Conservation (phyloP, 2,113 vertebrate species). For the Aix galericulata region DNA sequence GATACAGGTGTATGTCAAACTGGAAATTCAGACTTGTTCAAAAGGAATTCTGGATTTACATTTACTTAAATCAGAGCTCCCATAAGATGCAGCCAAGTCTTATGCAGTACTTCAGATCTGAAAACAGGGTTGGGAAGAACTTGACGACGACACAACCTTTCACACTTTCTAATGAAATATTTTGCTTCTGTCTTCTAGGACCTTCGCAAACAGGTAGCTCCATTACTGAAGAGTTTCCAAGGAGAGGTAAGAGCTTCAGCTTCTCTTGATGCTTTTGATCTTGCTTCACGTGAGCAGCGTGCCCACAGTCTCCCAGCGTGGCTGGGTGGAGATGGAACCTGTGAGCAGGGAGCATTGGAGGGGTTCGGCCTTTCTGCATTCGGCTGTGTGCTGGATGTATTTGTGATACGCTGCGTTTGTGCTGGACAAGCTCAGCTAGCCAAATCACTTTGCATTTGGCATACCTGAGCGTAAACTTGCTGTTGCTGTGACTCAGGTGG, state of each 20-base stretch:
- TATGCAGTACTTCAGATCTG: not conserved
- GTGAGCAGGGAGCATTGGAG: not conserved
- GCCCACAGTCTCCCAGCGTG: not conserved
- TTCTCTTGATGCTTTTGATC: not conserved
- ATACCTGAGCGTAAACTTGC: not conserved
- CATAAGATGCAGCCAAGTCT: not conserved
- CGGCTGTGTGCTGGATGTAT: not conserved
- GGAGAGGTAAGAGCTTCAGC: conserved; percentile 88
- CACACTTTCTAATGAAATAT: not conserved
- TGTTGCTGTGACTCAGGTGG: not conserved
- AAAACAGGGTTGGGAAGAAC: not conserved
- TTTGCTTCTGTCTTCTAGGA: conserved; percentile 82
- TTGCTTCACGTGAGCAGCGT: not conserved
- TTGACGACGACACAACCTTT: not conserved
- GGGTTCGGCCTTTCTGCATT: not conserved
- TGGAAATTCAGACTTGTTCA: not conserved
- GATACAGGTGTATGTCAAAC: not conserved
- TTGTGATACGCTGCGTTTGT: not conserved
- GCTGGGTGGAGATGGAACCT: not conserved
- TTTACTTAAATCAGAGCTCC: not conserved
- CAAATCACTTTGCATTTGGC: not conserved
- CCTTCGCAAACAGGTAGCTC: conserved; percentile 97
- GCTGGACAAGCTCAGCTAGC: not conserved
- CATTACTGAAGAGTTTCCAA: conserved; percentile 98
- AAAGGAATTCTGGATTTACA: not conserved